Percentiles rank a stretch among this genome's conserved stretches.
Conservation (phyloP, 37 sponge, comb jelly and placozoan genomes). For the Bolinopsis microptera region DNA sequence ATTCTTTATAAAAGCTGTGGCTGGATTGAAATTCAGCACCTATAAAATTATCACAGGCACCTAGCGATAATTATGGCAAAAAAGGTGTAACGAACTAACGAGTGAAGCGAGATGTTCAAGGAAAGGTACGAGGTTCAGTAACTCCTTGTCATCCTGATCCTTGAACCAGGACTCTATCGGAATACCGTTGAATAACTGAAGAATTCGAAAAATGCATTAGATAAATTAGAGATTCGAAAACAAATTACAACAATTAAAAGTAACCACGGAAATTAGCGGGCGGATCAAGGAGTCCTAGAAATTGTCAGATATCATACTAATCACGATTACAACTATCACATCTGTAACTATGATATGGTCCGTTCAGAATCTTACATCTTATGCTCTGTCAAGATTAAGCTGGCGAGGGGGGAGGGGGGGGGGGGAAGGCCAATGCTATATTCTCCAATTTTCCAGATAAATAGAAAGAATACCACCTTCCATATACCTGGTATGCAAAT, state of each 20-base stretch:
- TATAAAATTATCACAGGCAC: too few species aligned
- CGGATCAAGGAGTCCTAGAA: not conserved
- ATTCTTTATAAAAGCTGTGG: too few species aligned
- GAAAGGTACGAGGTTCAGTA: conserved; percentile 87
- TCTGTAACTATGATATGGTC: too few species aligned
- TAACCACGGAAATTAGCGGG: not conserved
- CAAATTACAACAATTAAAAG: not conserved
- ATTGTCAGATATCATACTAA: not conserved
- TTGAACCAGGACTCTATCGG: conserved; percentile 94
- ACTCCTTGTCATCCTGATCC: conserved; percentile 81
- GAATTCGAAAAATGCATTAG: not conserved
- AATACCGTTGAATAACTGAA: conserved; percentile 91
- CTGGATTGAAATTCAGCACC: too few species aligned
- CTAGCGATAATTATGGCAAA: too few species aligned
- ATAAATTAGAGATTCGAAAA: not conserved
- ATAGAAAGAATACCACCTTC: too few species aligned
- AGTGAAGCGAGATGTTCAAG: conserved; percentile 76
- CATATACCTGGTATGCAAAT: conserved; percentile 95
- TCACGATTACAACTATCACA: not conserved
- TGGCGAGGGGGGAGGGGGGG: too few species aligned
- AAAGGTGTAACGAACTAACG: conserved; percentile 61
- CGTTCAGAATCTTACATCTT: too few species aligned
- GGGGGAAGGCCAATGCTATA: too few species aligned
- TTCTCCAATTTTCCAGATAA: too few species aligned
- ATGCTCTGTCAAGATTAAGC: too few species aligned